These are phyloP conservation scores for Diachasma alloeum DNA, from an alignment of 1,140 invertebrate species.

Conservation along the genomic window DNA sequence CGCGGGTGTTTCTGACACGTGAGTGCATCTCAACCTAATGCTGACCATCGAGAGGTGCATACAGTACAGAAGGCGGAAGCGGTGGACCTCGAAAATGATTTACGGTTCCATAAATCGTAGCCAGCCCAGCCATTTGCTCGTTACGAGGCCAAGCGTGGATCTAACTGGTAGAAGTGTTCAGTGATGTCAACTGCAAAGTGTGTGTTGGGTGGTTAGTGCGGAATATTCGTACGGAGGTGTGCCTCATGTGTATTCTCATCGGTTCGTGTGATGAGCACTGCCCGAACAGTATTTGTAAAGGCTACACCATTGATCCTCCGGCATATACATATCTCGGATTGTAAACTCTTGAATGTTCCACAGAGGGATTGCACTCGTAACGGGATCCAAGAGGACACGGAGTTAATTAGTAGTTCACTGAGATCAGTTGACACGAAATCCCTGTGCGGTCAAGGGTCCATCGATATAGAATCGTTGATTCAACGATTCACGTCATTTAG, in stretches of 20 bases:
- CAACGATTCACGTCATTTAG: too few relatives aligned
- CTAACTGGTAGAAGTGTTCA: background rate
- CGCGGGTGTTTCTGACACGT: background rate
- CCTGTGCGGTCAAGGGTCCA: too few relatives aligned
- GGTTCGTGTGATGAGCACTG: background rate
- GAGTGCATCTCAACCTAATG: background rate
- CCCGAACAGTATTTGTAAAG: background rate
- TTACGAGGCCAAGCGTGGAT: background rate
- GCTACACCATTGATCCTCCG: background rate
- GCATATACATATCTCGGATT: background rate
- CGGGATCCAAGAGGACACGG: too few relatives aligned
- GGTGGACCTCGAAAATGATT: constrained; percentile 12
- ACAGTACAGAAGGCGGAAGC: background rate
- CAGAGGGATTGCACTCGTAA: too few relatives aligned
- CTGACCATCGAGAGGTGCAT: background rate
- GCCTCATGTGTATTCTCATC: background rate
- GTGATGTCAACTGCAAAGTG: background rate
- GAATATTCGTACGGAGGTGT: background rate
- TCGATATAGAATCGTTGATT: too few relatives aligned
- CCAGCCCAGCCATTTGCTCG: constrained; percentile 1
- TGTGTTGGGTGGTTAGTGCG: background rate
- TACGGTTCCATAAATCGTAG: background rate
- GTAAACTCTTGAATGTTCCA: background rate
- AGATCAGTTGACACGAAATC: too few relatives aligned
- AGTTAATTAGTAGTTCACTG: too few relatives aligned